phyloP scores from a whole-genome alignment of 2,888 invertebrate species.

The Bugula neritina region DNA sequence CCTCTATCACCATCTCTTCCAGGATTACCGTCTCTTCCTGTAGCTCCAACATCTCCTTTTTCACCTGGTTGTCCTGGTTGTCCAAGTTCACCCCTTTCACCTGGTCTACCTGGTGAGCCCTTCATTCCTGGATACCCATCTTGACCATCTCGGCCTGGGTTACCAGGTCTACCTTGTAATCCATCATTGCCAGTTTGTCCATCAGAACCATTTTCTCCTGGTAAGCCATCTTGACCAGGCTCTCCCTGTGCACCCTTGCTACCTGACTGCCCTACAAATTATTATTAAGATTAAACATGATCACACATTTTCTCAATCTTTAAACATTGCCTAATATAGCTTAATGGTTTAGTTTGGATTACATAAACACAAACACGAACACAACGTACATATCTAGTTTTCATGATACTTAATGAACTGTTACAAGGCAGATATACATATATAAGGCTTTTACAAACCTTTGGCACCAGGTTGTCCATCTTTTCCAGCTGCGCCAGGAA shows the following conservation, averaged over 20 bases:
- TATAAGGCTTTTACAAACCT: no score
- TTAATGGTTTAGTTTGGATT: no score
- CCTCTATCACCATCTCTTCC: constrained; percentile 28
- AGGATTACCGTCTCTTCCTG: constrained; percentile 25
- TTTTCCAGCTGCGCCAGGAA: not conserved
- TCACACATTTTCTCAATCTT: no score
- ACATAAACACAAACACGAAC: no score
- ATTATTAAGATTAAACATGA: no score
- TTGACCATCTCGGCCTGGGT: not conserved
- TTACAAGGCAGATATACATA: no score
- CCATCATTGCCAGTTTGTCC: not conserved
- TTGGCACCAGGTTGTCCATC: constrained; percentile 19
- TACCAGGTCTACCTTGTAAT: not conserved
- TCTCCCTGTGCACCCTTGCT: not conserved
- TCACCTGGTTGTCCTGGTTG: constrained; percentile 7
- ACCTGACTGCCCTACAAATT: not conserved
- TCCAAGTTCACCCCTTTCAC: constrained; percentile 27
- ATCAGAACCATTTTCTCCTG: constrained; percentile 10
- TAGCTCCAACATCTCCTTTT: constrained; percentile 4
- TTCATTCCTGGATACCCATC: not conserved
- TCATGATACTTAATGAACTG: no score
- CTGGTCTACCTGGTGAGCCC: constrained; percentile 23
- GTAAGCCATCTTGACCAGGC: not conserved
- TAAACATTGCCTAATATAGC: no score
- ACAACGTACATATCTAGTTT: no score